Percentiles rank a stretch among this genome's conserved stretches.
phyloP scores from a whole-genome alignment of 1,140 invertebrate species.

The Octopus sinensis region DNA sequence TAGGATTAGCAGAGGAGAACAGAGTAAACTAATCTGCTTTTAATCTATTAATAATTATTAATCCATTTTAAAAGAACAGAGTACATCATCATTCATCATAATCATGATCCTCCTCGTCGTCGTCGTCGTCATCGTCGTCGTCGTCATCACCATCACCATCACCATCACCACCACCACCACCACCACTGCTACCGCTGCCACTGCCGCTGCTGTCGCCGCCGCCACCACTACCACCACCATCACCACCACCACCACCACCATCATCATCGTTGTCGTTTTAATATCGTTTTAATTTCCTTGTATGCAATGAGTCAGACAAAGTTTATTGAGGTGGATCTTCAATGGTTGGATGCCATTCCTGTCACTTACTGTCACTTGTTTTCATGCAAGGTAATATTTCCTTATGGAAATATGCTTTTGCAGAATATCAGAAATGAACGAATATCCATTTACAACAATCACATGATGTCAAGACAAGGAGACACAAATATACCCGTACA shows the following conservation, averaged over 20 bases:
- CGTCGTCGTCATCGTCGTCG: constrained; percentile 65
- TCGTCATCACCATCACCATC: constrained; percentile 61
- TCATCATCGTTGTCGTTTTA: no score
- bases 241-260: neutral
- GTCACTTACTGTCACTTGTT: no score
- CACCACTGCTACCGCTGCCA: constrained; percentile 10
- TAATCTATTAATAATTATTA: neutral
- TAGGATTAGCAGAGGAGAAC: neutral
- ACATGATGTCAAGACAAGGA: no score
- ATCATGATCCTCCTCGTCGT: constrained; percentile 68
- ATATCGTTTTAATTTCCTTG: neutral
- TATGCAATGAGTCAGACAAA: constrained; percentile 9
- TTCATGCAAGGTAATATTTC: no score
- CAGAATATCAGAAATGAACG: no score
- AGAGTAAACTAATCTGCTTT: constrained; percentile 6
- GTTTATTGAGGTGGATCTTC: no score
- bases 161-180: constrained; percentile 30
- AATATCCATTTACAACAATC: no score
- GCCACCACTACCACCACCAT: constrained; percentile 13
- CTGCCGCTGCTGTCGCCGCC: neutral
- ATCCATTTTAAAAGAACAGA: neutral
- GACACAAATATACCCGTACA: no score
- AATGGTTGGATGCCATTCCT: no score
- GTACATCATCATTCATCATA: constrained; percentile 69
- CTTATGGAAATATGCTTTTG: no score